These are phyloP conservation scores for Epinephelus moara DNA, from an alignment of 2,113 vertebrate species.

Conservation along the genomic window DNA sequence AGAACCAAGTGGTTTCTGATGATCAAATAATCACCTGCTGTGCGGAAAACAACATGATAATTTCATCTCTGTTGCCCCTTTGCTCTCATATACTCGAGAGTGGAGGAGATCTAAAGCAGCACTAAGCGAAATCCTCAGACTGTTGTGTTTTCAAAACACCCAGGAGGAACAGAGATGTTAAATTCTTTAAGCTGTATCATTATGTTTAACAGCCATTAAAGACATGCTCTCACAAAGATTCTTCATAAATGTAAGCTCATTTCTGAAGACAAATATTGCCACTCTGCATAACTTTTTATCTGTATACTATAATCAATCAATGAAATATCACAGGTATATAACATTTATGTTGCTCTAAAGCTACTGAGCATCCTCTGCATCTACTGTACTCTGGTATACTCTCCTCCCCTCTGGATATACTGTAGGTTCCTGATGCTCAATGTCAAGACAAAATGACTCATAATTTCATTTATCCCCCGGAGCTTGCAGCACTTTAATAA, in stretches of 20 bases:
- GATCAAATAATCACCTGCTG: slow-evolving; percentile 68
- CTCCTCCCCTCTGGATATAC: neutral
- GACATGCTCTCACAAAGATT: neutral
- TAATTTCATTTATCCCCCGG: slow-evolving; percentile 23
- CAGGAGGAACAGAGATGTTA: slow-evolving; percentile 28
- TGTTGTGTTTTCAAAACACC: slow-evolving; percentile 61
- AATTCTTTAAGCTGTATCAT: slow-evolving; percentile 41
- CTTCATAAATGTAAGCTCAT: slow-evolving; percentile 1
- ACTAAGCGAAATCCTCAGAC: slow-evolving; percentile 32
- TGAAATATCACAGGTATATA: slow-evolving; percentile 15
- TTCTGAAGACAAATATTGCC: neutral
- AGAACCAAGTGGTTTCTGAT: slow-evolving; percentile 54
- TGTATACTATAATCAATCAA: neutral
- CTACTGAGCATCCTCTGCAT: neutral
- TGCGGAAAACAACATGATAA: slow-evolving; percentile 57
- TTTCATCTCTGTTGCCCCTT: slow-evolving; percentile 62
- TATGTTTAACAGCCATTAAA: slow-evolving; percentile 45
- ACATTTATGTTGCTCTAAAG: slow-evolving; percentile 10
- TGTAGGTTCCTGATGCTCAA: slow-evolving; percentile 17
- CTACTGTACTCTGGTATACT: neutral
- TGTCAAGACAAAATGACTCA: slow-evolving; percentile 30
- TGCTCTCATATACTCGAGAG: slow-evolving; percentile 45
- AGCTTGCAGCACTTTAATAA: slow-evolving; percentile 30
- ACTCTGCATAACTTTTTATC: neutral
- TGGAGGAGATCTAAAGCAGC: slow-evolving; percentile 44